Evolutionary conservation across 2,888 invertebrate species (phyloP), one percentile per base, ranked within the genome.

Genomic region (Agriopis marginaria): DNA sequence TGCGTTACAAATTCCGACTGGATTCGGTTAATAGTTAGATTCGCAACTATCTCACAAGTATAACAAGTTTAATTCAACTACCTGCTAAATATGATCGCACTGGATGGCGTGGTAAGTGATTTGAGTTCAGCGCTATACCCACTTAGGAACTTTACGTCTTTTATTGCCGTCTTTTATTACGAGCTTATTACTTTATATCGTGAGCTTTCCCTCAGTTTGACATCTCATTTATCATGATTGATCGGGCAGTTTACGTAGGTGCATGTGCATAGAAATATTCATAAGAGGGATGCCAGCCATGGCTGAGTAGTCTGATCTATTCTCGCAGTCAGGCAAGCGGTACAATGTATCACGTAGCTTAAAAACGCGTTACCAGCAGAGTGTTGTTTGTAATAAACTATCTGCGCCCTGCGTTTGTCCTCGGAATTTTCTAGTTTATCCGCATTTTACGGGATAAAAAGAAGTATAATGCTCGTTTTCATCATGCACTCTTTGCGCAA

Each of bases 1-100:
- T 83, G 85, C 87, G 87, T 88, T 82, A 81, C 82, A 81, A 79
- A 81, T 81, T 79, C 78, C 77, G 77, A 79, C 77, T 76, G 75
- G 81, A 80, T 78, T 68, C 75, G 72, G 63, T 74, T 71, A 23
- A 23, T 23, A 70, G 75, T 69, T 72, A 70, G 53, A 12, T 65
- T 53, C 78, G 74, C 70, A 63, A 63, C 62, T 63, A 58, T 67
- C 62, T 40, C 51, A 58, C 51, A 42, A 47, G 42, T 39, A 55
- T 17, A 39, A 54, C 17, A 54, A 47, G n/a, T 60, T 47, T 32
- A 32, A 32, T 32, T 32, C 32, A 32, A 32, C 32, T 32, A 32
- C 47, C 53, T 60, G 39, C 44, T 51, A 63, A 62, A 58, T 32
- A 23, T 66, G 17, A 53, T n/a, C n/a, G 54, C 49, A n/a, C 9